Percentiles rank a stretch among this genome's conserved stretches.
Evolutionary conservation across 1,140 invertebrate species (phyloP).

Genomic region (Leptinotarsa defecta): DNA sequence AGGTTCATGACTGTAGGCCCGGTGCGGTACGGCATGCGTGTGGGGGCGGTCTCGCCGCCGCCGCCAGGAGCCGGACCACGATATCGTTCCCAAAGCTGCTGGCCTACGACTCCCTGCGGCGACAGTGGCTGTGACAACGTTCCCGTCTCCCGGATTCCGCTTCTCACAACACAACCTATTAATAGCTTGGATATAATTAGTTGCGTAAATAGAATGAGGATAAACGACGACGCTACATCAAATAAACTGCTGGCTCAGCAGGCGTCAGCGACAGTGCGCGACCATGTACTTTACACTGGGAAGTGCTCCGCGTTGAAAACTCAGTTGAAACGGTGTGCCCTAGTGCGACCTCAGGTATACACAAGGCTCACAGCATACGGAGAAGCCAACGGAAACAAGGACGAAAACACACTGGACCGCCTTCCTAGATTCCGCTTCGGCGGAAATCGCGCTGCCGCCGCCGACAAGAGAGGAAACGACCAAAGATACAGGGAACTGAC

Average conservation of each 20-base stretch:
- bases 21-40: slow-evolving; percentile 63
- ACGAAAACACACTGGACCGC: slow-evolving; percentile 69
- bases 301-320: slow-evolving; percentile 44
- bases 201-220: slow-evolving; percentile 54
- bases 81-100: slow-evolving; percentile 53
- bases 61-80: slow-evolving; percentile 54
- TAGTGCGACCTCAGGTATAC: slow-evolving; percentile 45
- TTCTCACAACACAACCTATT: slow-evolving; percentile 49
- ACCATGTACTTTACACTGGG: slow-evolving; percentile 43
- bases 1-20: slow-evolving; percentile 64
- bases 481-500: slow-evolving; percentile 76
- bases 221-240: slow-evolving; percentile 60
- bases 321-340: slow-evolving; percentile 45
- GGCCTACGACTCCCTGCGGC: slow-evolving; percentile 46
- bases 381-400: slow-evolving; percentile 35
- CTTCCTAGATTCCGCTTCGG: slow-evolving; percentile 77
- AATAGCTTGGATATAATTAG: slow-evolving; percentile 58
- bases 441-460: slow-evolving; percentile 61
- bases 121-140: slow-evolving; percentile 38
- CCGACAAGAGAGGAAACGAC: slow-evolving; percentile 63
- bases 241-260: slow-evolving; percentile 49
- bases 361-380: slow-evolving; percentile 43
- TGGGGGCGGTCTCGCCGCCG: slow-evolving; percentile 57
- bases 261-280: slow-evolving; percentile 43
- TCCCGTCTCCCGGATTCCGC: slow-evolving; percentile 49